These are phyloP conservation scores for Cairina moschata DNA, from an alignment of 2,113 vertebrate genomes.

Conservation along the genomic window DNA sequence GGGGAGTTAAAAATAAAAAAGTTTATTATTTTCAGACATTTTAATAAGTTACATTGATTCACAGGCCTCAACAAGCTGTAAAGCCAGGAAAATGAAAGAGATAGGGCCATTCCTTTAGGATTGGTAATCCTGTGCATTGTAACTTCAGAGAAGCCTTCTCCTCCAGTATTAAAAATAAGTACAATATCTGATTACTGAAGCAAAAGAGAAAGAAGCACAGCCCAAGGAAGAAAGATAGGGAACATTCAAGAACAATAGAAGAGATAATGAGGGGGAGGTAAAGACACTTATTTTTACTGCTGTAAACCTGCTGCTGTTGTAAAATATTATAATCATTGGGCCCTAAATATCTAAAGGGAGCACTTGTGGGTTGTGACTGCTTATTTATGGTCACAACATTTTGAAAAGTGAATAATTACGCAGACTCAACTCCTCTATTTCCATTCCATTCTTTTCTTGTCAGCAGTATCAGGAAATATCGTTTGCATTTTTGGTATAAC, in stretches of 20 bases:
- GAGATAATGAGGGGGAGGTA: background rate
- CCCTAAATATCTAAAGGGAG: background rate
- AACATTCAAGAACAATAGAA: background rate
- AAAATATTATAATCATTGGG: background rate
- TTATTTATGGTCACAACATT: background rate
- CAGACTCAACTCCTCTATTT: background rate
- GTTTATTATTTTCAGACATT: background rate
- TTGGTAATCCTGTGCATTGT: background rate
- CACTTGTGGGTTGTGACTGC: background rate
- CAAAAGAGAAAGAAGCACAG: background rate
- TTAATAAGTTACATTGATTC: background rate
- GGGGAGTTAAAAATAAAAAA: no score
- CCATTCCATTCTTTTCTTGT: background rate
- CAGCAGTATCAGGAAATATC: background rate
- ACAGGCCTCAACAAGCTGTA: background rate
- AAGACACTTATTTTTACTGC: background rate
- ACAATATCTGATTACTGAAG: background rate
- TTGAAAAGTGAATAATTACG: background rate
- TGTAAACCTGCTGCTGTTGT: background rate
- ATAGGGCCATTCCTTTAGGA: background rate
- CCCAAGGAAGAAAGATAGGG: background rate
- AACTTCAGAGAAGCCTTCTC: background rate
- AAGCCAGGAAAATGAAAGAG: background rate
- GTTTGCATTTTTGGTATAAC: background rate
- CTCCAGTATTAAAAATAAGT: background rate